Evolutionary conservation across 1,140 invertebrate species (phyloP).

Genomic region (Drosophila oshimai): DNA sequence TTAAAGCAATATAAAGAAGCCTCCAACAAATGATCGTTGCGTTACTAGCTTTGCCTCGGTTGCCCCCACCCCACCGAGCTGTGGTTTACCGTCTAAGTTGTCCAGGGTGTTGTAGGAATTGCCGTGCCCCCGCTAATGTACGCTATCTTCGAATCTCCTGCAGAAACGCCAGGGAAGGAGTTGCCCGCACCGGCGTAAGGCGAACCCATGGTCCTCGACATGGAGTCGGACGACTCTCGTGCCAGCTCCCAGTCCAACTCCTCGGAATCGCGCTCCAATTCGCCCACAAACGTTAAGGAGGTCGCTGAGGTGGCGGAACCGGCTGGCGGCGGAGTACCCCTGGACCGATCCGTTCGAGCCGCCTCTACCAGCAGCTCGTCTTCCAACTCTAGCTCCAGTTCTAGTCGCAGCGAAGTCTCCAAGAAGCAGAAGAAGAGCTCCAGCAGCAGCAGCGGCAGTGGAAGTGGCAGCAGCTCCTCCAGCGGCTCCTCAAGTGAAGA

Average conservation of each 20-base stretch:
- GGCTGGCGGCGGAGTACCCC: neutral
- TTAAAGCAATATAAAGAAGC: too few relatives aligned
- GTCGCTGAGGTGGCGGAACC: neutral
- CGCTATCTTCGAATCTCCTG: constrained; percentile 20
- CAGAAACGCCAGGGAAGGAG: constrained; percentile 37
- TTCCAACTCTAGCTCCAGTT: constrained; percentile 71
- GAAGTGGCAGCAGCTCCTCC: constrained; percentile 53
- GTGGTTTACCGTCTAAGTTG: constrained; percentile 1
- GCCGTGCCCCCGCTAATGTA: neutral
- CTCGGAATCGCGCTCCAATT: constrained; percentile 55
- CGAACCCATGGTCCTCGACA: constrained; percentile 51
- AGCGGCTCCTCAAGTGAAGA: constrained; percentile 55
- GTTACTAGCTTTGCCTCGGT: neutral
- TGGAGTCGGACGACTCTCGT: constrained; percentile 72
- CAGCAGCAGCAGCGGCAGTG: constrained; percentile 57
- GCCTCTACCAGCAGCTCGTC: constrained; percentile 54
- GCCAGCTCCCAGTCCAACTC: constrained; percentile 56
- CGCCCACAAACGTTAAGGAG: constrained; percentile 25
- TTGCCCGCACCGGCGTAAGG: constrained; percentile 3
- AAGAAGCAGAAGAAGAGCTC: constrained; percentile 66
- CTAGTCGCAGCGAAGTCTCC: constrained; percentile 43
- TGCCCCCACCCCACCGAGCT: neutral
- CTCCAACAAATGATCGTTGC: constrained; percentile 13
- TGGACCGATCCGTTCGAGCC: constrained; percentile 15
- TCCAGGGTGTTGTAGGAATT: neutral